Evolutionary conservation across 2,113 vertebrate genomes (phyloP).

Genomic region (Urocolius indicus): DNA sequence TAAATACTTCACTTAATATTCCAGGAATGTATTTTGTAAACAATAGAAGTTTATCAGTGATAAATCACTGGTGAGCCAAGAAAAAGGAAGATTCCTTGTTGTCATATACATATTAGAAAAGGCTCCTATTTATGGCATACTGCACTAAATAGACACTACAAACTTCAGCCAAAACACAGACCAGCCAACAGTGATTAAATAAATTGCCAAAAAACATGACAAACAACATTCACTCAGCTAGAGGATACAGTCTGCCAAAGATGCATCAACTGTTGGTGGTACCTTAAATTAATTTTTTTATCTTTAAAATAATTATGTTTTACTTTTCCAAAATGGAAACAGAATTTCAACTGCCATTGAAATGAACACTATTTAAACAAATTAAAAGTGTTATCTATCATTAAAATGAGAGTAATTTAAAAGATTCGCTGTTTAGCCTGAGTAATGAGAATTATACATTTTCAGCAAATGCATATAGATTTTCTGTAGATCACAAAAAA

Average conservation of each 20-base stretch:
- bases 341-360: background rate
- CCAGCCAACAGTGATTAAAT: background rate
- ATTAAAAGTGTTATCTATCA: background rate
- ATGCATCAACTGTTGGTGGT: background rate
- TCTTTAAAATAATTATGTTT: background rate
- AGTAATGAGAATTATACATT: background rate
- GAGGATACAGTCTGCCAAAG: background rate
- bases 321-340: background rate
- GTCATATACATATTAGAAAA: background rate
- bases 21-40: background rate
- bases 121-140: background rate
- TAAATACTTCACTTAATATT: background rate
- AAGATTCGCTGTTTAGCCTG: background rate
- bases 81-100: background rate
- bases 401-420: background rate
- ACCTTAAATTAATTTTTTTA: background rate
- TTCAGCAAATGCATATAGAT: background rate
- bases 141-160: background rate
- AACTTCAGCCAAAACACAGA: background rate
- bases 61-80: background rate
- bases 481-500: background rate
- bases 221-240: background rate
- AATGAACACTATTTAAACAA: background rate
- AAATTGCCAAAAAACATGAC: background rate
- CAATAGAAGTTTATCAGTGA: background rate